These are phyloP conservation scores for Morone chrysops DNA, from an alignment of 2,113 vertebrate genomes.

Conservation along the genomic window DNA sequence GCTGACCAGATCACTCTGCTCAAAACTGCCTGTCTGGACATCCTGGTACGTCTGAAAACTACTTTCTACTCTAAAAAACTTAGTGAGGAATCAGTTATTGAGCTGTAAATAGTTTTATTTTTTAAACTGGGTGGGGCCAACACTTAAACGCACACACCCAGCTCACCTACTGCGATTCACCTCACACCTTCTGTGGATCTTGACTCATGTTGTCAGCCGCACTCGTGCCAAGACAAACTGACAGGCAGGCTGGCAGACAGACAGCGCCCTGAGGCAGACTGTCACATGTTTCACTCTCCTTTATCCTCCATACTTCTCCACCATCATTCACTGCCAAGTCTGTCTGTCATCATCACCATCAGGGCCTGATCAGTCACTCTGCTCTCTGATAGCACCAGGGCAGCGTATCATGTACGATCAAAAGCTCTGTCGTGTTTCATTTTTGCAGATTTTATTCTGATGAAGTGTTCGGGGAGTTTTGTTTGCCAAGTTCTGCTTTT, in stretches of 20 bases:
- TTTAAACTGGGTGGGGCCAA: background rate
- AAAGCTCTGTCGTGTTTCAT: background rate
- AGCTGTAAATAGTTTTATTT: background rate
- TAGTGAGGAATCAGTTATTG: background rate
- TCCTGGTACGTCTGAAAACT: slow-evolving; percentile 83
- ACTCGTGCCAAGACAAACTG: slow-evolving; percentile 3
- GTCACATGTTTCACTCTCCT: slow-evolving; percentile 38
- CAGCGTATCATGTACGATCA: background rate
- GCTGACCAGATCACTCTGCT: slow-evolving; percentile 97
- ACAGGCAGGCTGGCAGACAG: background rate
- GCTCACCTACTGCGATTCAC: background rate
- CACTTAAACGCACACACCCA: background rate
- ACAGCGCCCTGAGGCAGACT: slow-evolving; percentile 15
- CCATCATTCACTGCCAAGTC: background rate
- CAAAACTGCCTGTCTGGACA: slow-evolving; percentile 96
- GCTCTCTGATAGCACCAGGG: background rate
- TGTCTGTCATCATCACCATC: slow-evolving; percentile 5
- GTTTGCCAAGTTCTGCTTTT: background rate
- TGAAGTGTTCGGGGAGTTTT: background rate
- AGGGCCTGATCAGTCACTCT: background rate
- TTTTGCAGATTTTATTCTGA: background rate
- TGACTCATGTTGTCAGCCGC: background rate
- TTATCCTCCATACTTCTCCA: slow-evolving; percentile 19
- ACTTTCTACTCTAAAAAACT: background rate
- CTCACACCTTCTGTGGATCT: background rate